These are phyloP conservation scores for Stegana nigrithorax DNA, from an alignment of 2,888 invertebrate genomes.

Conservation along the genomic window DNA sequence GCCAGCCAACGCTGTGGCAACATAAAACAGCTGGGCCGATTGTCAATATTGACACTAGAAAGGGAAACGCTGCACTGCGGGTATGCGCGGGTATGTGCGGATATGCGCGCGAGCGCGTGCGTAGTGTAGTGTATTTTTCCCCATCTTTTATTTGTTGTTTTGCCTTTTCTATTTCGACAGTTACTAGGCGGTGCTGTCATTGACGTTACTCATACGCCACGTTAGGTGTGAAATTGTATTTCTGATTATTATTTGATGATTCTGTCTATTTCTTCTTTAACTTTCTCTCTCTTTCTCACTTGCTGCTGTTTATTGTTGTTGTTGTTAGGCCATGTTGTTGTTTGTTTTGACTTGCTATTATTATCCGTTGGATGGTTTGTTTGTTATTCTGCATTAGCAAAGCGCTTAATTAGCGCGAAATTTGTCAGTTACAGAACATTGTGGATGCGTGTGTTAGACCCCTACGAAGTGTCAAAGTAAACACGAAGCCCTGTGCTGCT, in stretches of 20 bases:
- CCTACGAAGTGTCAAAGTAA: slow-evolving; percentile 1
- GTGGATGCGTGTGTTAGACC: slow-evolving; percentile 32
- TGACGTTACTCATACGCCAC: slow-evolving; percentile 54
- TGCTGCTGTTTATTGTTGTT: not conserved
- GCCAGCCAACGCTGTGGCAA: slow-evolving; percentile 13
- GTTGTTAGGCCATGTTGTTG: not conserved
- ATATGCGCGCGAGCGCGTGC: not conserved
- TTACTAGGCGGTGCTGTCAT: not conserved
- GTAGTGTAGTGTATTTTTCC: not conserved
- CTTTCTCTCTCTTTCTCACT: not conserved
- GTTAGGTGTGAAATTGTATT: slow-evolving; percentile 5
- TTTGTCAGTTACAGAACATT: slow-evolving; percentile 3
- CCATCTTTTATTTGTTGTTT: no score
- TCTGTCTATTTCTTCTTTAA: no score
- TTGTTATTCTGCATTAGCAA: slow-evolving; percentile 44
- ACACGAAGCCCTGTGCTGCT: slow-evolving; percentile 22
- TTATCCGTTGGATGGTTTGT: slow-evolving; percentile 32
- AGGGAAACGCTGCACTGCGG: no score
- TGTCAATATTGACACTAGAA: slow-evolving; percentile 42
- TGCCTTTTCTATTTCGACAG: not conserved
- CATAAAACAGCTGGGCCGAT: slow-evolving; percentile 15
- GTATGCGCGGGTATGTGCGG: no score
- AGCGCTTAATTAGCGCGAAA: slow-evolving; percentile 38
- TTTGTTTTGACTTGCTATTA: no score
- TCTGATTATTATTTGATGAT: no score